Conservation (phyloP, 2,888 invertebrate species). For the Leucophora obtusa region DNA sequence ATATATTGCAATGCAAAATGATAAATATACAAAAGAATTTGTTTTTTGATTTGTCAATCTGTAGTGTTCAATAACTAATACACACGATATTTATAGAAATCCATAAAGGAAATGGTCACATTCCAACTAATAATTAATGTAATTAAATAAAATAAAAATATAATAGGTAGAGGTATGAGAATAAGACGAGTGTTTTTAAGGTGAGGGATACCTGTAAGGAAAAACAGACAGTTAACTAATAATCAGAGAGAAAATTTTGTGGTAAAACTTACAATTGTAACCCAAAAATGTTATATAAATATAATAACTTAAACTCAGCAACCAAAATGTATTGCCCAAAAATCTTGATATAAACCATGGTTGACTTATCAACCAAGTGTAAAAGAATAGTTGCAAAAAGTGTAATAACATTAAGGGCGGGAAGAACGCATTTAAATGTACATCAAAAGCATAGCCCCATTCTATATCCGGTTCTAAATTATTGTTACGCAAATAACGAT, state of each 20-base stretch:
- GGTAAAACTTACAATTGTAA: conserved; percentile 88
- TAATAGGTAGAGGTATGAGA: conserved; percentile 89
- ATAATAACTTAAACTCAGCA: conserved; percentile 93
- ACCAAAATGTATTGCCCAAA: conserved; percentile 95
- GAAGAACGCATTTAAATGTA: conserved; percentile 98
- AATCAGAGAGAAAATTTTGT: too few relatives aligned
- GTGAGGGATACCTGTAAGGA: conserved; percentile 87
- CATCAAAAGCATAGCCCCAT: conserved; percentile 99
- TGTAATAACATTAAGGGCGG: conserved; percentile 97
- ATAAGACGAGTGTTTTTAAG: conserved; percentile 91
- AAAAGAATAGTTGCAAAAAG: conserved; percentile 93
- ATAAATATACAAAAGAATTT: background rate
- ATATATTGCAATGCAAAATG: background rate
- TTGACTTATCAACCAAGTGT: conserved; percentile 88
- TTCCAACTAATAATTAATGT: conserved; percentile 90
- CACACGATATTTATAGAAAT: conserved; percentile 90
- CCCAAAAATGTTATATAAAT: conserved; percentile 98
- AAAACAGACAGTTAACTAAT: background rate
- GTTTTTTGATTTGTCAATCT: background rate
- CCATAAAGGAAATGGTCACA: conserved; percentile 88
- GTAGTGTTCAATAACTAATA: conserved; percentile 78
- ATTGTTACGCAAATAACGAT: conserved; percentile 75
- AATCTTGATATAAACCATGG: conserved; percentile 89
- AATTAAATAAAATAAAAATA: conserved; percentile 87
- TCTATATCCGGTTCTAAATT: conserved; percentile 83